These are phyloP conservation scores for Paradoxurus hermaphroditus DNA, from an alignment of 2,113 vertebrate species.

Conservation along the genomic window DNA sequence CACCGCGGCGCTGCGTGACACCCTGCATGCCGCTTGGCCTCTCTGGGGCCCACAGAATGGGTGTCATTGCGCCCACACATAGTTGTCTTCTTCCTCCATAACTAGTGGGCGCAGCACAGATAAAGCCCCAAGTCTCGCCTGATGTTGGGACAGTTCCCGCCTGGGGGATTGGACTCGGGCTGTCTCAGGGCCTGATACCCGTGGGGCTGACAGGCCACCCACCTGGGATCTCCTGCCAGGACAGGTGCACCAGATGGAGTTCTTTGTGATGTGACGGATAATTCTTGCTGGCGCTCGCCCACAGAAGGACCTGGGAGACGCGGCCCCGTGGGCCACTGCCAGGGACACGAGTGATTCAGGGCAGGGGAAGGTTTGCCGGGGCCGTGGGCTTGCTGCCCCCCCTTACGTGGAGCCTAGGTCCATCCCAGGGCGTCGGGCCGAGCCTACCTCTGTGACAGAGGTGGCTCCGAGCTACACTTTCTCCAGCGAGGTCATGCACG, in stretches of 20 bases:
- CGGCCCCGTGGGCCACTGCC: neutral
- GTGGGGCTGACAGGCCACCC: rapidly evolving
- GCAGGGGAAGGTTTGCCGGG: neutral
- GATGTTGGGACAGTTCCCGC: too few relatives aligned
- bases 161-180: neutral
- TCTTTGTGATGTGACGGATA: neutral
- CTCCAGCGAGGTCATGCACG: neutral
- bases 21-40: neutral
- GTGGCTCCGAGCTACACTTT: neutral
- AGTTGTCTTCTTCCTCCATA: neutral
- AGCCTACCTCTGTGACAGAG: too few relatives aligned
- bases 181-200: neutral
- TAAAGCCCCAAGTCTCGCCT: neutral
- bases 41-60: neutral
- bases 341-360: neutral
- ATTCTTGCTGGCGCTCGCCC: neutral
- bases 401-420: neutral
- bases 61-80: neutral
- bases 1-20: neutral
- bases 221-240: neutral
- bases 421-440: neutral
- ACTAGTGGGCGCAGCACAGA: too few relatives aligned
- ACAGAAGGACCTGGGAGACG: neutral
- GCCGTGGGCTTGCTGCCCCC: neutral
- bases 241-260: neutral